phyloP scores from a whole-genome alignment of 2,888 invertebrate species.

The Doris montereyensis region DNA sequence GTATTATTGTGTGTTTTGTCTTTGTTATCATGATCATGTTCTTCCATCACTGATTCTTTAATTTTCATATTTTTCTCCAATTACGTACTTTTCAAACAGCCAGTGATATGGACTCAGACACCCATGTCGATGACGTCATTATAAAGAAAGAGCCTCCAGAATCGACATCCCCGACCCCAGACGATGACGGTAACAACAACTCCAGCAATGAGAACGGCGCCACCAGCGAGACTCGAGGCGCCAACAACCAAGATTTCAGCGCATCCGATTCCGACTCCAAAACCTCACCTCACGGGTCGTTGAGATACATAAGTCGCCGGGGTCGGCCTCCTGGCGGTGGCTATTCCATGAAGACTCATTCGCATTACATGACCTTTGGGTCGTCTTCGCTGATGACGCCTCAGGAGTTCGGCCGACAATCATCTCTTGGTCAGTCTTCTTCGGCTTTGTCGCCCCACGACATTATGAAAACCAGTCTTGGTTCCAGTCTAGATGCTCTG shows the following conservation, averaged over 20 bases:
- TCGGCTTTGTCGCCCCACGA: constrained; percentile 31
- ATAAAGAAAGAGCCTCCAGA: neutral
- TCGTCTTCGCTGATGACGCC: constrained; percentile 11
- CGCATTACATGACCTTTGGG: constrained; percentile 31
- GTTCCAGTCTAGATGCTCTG: neutral
- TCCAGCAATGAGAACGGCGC: neutral
- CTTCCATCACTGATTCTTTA: no score
- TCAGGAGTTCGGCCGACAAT: neutral
- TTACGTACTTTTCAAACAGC: no score
- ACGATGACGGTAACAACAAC: neutral
- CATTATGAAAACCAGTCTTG: constrained; percentile 14
- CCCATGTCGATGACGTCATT: neutral
- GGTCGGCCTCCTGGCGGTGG: constrained; percentile 40
- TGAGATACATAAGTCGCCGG: constrained; percentile 35
- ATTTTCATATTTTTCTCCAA: no score
- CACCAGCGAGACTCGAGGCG: neutral
- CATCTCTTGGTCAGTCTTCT: constrained; percentile 26
- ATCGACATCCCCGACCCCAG: neutral
- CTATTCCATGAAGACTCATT: constrained; percentile 39
- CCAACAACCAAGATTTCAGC: neutral
- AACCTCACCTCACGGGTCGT: neutral
- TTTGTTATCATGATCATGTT: no score
- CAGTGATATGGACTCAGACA: no score
- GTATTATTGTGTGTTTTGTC: no score
- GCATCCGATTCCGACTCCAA: neutral